A percentile compares a stretch with the other conserved stretches of the same genome.
Conservation (phyloP, 1,140 invertebrate genomes). For the Ptiloglossa arizonensis region DNA sequence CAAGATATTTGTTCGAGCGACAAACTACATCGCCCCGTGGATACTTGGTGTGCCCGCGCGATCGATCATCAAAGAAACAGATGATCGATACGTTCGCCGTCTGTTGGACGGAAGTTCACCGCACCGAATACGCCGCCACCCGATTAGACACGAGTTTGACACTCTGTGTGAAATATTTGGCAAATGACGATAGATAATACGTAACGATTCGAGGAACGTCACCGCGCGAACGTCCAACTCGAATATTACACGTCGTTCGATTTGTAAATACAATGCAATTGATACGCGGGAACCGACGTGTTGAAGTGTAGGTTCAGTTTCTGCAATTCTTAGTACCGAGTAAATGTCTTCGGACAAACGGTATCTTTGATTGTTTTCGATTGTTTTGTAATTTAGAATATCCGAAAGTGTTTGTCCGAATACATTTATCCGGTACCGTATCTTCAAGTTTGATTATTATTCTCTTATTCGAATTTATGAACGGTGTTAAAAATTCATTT, state of each 20-base stretch:
- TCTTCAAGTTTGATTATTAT: no score
- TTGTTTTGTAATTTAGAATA: no score
- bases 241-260: neutral
- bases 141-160: conserved; percentile 59
- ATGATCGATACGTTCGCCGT: conserved; percentile 62
- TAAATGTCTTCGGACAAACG: no score
- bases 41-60: conserved; percentile 57
- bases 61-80: conserved; percentile 60
- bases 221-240: neutral
- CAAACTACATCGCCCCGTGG: conserved; percentile 60
- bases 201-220: conserved; percentile 7
- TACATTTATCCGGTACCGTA: no score
- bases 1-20: conserved; percentile 65
- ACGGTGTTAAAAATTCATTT: no score
- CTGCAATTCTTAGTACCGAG: no score
- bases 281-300: no score
- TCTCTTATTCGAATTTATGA: no score
- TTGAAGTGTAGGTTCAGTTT: no score
- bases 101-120: conserved; percentile 55
- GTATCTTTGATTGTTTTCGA: no score
- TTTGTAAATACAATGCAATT: no score
- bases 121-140: conserved; percentile 25
- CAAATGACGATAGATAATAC: conserved; percentile 27
- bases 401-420: no score
- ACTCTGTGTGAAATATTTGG: conserved; percentile 27